These are phyloP conservation scores for Eleginops maclovinus DNA, from an alignment of 2,113 vertebrate species.

Conservation along the genomic window DNA sequence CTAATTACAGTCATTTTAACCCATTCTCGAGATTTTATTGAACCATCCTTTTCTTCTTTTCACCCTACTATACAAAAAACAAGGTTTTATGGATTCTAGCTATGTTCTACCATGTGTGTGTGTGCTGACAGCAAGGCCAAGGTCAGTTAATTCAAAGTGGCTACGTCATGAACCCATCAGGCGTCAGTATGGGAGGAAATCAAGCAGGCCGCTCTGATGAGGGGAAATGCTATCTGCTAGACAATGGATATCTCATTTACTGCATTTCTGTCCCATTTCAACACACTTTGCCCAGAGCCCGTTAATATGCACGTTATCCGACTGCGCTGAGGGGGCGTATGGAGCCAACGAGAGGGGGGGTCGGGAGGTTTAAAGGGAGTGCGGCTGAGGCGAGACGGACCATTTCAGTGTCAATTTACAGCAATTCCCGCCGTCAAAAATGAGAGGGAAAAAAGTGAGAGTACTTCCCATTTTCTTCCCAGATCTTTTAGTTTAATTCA, in stretches of 20 bases:
- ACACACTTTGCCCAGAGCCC: slow-evolving; percentile 78
- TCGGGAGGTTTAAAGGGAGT: slow-evolving; percentile 9
- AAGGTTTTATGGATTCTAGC: background rate
- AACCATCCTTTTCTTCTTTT: background rate
- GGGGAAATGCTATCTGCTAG: slow-evolving; percentile 80
- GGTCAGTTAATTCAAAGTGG: slow-evolving; percentile 75
- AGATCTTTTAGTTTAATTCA: slow-evolving; percentile 87
- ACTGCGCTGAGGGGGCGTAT: slow-evolving; percentile 57
- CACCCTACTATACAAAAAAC: background rate
- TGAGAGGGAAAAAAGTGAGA: slow-evolving; percentile 74
- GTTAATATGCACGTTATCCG: slow-evolving; percentile 81
- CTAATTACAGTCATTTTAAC: background rate
- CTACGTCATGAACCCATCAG: slow-evolving; percentile 81
- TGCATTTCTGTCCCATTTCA: slow-evolving; percentile 81
- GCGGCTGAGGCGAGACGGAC: slow-evolving; percentile 75
- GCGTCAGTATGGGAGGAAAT: slow-evolving; percentile 87
- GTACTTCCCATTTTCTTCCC: slow-evolving; percentile 82
- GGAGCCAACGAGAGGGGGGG: background rate
- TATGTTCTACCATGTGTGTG: slow-evolving; percentile 4
- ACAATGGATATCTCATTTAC: slow-evolving; percentile 81
- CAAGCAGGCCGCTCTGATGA: slow-evolving; percentile 86
- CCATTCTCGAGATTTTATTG: background rate
- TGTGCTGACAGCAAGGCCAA: slow-evolving; percentile 44
- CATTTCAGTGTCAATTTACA: slow-evolving; percentile 86
- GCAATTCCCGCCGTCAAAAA: slow-evolving; percentile 73